A percentile compares a stretch with the other conserved stretches of the same genome.
Conservation (phyloP, 2,113 vertebrate species). For the Rattus norvegicus region GRCr8 NC_086039.1:63174501-63175000, state of each 20-base stretch:
- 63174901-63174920: not conserved
- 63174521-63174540: slow-evolving; percentile 22
- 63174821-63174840: slow-evolving; percentile 18
- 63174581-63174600: not conserved
- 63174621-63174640: not conserved
- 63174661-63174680: not conserved
- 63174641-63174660: not conserved
- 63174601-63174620: not conserved
- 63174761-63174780: not conserved
- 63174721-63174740: not conserved
- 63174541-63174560: slow-evolving; percentile 11
- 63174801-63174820: slow-evolving; percentile 16
- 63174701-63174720: not conserved
- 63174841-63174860: not conserved
- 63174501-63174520: slow-evolving; percentile 18
- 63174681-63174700: not conserved
- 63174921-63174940: not conserved
- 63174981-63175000: slow-evolving; percentile 46
- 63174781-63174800: slow-evolving; percentile 32
- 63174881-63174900: not conserved
- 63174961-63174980: slow-evolving; percentile 45
- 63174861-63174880: not conserved
- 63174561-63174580: not conserved
- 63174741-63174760: not conserved
- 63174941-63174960: slow-evolving; percentile 24